Base-by-base conservation (phyloP, 1,140 invertebrate species). In the Cydia splendana region DNA sequence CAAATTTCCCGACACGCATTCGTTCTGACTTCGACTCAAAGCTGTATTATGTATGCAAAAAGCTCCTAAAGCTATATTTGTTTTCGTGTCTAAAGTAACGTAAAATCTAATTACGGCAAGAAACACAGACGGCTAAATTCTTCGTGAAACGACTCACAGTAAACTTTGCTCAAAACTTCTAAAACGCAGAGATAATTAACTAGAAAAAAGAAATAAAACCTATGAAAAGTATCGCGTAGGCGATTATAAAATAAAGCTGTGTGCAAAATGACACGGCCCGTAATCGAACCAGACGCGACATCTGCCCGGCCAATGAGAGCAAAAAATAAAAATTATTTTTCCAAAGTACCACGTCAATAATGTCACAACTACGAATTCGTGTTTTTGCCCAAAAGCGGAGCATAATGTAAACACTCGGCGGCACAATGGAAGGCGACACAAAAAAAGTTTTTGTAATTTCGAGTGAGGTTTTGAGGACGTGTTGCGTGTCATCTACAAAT, bases 231-330 rank as follows among this genome's bases (percentile, higher is more conserved):
- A 87, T 88, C 82, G 76, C 79, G 78, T 75, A 85, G 80, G 80
- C 82, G 79, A 82, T 81, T 82, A 83, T 81, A 86, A 24, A 83
- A 88, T 88, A 86, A 88, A 88, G 87, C 87, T 79, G 80, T 88
- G 76, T 76, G 73, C 77, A 62, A 84, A 80, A 69, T 87, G 87
- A 87, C 85, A 82, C 80, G 77, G 67, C 20, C 76, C 76, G 82
- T 87, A 84, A 88, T 86, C 82, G 87, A 86, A 85, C 79, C 83
- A 78, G 86, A 88, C 84, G 81, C 67, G 81, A 84, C 87, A 88
- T 88, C 87, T 88, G 85, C 84, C 77, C 78, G 76, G 82, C 74
- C 81, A 79, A 80, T 82, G 80, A 77, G 48, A 67, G 65, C 77
- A 84, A 88, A 87, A 87, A 86, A 85, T 79, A 76, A 83, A 80